Conservation (phyloP, 2,113 vertebrate genomes). For the Pedionomus torquatus region DNA sequence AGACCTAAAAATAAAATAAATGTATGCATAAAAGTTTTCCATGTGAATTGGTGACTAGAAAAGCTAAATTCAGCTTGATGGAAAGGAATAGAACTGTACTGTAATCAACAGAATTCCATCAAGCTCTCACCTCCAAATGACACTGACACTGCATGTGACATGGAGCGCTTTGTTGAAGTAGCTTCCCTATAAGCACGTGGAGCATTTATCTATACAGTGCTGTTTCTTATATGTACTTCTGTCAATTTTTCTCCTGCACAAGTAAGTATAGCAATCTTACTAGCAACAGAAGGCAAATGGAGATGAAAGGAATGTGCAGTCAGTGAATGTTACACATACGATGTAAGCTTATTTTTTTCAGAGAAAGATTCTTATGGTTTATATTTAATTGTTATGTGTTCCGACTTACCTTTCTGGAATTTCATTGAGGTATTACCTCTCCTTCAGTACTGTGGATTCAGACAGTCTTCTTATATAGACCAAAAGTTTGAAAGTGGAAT, state of each 20-base stretch:
- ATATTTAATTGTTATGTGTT: neutral
- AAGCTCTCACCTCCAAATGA: neutral
- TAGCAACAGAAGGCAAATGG: neutral
- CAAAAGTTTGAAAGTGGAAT: neutral
- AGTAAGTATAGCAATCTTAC: neutral
- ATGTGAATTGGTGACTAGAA: conserved; percentile 35
- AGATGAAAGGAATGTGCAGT: neutral
- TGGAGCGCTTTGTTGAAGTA: neutral
- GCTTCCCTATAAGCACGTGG: neutral
- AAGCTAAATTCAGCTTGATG: conserved; percentile 37
- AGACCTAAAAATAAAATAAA: conserved; percentile 47
- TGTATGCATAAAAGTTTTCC: neutral
- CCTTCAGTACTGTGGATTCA: neutral
- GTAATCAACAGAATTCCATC: conserved; percentile 16
- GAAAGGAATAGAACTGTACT: neutral
- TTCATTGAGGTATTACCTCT: neutral
- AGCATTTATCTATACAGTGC: neutral
- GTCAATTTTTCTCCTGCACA: neutral
- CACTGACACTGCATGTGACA: neutral
- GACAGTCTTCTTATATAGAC: neutral
- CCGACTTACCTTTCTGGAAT: neutral
- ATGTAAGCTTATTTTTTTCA: neutral
- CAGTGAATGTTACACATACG: neutral
- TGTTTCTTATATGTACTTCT: neutral
- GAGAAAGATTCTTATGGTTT: neutral